These are phyloP conservation scores for Sorex araneus DNA, from an alignment of 2,113 vertebrate species.

Conservation along the genomic window DNA sequence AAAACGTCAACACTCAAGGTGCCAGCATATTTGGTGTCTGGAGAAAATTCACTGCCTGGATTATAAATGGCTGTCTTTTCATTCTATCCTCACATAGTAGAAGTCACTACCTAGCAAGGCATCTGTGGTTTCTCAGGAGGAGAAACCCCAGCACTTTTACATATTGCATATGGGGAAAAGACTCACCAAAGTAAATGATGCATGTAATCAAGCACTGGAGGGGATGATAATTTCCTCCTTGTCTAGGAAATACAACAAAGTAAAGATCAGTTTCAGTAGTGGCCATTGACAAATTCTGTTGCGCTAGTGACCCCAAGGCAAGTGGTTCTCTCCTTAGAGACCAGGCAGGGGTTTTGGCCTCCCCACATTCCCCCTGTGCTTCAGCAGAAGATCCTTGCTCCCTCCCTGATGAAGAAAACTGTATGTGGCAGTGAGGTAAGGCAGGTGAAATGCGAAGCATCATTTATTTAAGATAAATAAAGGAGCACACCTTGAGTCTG, in stretches of 20 bases:
- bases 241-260: not conserved
- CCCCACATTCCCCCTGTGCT: not conserved
- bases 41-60: not conserved
- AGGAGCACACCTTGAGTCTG: not conserved
- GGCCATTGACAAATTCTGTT: no score
- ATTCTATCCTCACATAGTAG: not conserved
- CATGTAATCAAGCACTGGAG: not conserved
- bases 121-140: not conserved
- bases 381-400: not conserved
- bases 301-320: not conserved
- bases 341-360: not conserved
- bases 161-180: not conserved
- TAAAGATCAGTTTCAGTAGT: not conserved
- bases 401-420: no score
- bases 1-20: not conserved
- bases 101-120: not conserved
- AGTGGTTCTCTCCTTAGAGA: no score
- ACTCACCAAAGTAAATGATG: not conserved
- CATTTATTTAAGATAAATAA: not conserved
- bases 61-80: not conserved
- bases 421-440: no score
- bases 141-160: not conserved
- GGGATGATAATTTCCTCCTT: not conserved
- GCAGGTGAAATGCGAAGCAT: no score
- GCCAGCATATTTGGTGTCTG: not conserved